These are phyloP conservation scores for Aplocera efformata DNA, from an alignment of 2,888 invertebrate species.

Conservation along the genomic window DNA sequence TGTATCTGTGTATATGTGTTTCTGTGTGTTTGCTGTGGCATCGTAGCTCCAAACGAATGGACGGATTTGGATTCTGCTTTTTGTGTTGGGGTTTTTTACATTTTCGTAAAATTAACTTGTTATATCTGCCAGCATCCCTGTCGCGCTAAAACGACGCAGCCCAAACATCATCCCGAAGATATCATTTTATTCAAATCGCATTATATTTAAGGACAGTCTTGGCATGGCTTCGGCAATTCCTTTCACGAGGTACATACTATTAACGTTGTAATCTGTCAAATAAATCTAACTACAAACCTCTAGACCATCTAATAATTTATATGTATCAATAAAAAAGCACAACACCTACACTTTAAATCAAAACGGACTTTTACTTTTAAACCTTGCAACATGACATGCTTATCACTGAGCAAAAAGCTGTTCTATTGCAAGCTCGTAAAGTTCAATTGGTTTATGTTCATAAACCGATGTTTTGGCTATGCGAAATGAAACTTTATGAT, in stretches of 20 bases:
- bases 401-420: constrained; percentile 2
- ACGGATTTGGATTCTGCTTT: no score
- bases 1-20: no score
- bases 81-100: no score
- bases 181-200: no score
- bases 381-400: constrained; percentile 16
- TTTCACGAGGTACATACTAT: background rate
- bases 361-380: constrained; percentile 22
- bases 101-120: no score
- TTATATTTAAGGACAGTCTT: no score
- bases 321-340: constrained; percentile 19
- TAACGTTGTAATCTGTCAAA: constrained; percentile 13
- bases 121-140: no score
- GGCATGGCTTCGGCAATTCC: background rate
- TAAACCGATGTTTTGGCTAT: background rate
- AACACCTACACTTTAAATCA: constrained; percentile 23
- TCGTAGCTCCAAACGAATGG: no score
- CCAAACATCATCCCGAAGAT: no score
- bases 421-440: constrained; percentile 6
- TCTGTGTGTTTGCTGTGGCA: no score
- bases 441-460: constrained; percentile 1
- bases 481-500: constrained; percentile 1
- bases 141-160: no score
- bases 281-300: constrained; percentile 15
- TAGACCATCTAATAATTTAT: constrained; percentile 18